Base-by-base conservation (phyloP, 2,797 vertebrate species). In the Sebastes dallii region DNA sequence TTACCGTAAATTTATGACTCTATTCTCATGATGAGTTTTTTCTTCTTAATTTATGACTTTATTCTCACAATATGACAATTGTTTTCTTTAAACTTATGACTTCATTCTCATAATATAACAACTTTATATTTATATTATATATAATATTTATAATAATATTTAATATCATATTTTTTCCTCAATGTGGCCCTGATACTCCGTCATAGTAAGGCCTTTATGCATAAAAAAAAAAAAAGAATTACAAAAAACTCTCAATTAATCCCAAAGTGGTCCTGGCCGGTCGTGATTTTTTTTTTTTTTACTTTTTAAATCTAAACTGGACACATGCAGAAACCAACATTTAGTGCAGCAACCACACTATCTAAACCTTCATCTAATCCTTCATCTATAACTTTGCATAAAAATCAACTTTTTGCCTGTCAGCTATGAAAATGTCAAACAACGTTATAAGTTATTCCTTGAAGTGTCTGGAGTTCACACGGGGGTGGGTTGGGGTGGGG, bases 381-480 rank as follows among this genome's bases (percentile, higher is more conserved):
- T 46, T 4, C 36, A 83, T 79, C 68, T 71, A 46, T 13, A 78
- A 68, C 50, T 81, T 11, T 32, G 39, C 27, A 58, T 50, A 6
- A n/a, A 54, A 66, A 76, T 82, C 70, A 8, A 61, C 27, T 81
- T 79, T 46, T n/a, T 78, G 60, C 82, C 81, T 66, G 76, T 65
- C 55, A 77, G 79, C 67, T 67, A 27, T 75, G 30, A 56, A 80
- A 76, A 89, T 73, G 78, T 86, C 89, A 88, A 75, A 80, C 54
- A 46, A 75, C 36, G 58, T 81, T 70, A 80, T 3, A 67, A 78
- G 34, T 70, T 54, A 5, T 78, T 83, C 71, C 77, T 83, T 72
- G 5, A 70, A 61, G 61, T 77, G 78, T 11, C 34, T 39, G 32
- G 34, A 36, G 68, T 67, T 67, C 36, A 56, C 4, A 36, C 0